Evolutionary conservation across 2,113 vertebrate species (phyloP).

Genomic region (Willisornis vidua): DNA sequence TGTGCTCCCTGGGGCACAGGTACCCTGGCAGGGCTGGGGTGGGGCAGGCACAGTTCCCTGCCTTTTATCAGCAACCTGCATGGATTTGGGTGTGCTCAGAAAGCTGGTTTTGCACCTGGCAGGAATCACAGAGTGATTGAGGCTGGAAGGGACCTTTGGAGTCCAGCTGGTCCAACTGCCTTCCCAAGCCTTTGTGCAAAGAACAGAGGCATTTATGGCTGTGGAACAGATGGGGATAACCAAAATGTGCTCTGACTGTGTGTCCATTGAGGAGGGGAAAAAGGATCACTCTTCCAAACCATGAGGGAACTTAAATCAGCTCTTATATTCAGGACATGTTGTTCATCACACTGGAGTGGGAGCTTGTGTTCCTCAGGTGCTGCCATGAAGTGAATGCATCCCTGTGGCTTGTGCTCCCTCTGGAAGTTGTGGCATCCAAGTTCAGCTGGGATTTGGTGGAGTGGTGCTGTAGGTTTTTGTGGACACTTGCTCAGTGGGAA

Average conservation of each 20-base stretch:
- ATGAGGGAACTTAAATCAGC: not conserved
- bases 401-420: not conserved
- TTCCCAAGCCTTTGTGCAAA: not conserved
- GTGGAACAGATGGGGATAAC: not conserved
- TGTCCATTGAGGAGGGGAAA: not conserved
- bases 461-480: not conserved
- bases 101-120: not conserved
- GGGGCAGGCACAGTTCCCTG: not conserved
- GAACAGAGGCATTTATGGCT: not conserved
- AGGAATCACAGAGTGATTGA: not conserved
- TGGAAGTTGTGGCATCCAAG: not conserved
- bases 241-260: not conserved
- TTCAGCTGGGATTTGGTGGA: not conserved
- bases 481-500: not conserved
- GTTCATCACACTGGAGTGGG: rapidly evolving
- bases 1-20: not conserved
- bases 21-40: not conserved
- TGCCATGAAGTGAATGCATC: not conserved
- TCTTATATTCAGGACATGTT: not conserved
- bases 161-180: not conserved
- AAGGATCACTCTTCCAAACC: not conserved
- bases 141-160: not conserved
- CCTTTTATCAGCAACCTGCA: not conserved
- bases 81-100: not conserved
- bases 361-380: not conserved